Base-by-base conservation (phyloP, 2,888 invertebrate species). In the Drosophila antonietae region DNA sequence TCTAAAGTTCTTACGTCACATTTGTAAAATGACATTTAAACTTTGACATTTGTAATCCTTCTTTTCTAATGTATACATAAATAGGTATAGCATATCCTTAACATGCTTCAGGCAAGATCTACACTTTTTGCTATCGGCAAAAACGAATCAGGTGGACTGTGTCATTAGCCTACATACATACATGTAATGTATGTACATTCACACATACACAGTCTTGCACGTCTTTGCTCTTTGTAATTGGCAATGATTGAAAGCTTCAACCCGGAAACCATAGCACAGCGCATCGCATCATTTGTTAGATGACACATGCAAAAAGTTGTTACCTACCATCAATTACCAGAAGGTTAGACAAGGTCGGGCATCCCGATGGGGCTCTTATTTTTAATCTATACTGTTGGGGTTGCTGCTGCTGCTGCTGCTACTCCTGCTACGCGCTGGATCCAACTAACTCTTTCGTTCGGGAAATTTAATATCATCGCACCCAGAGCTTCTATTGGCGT, bases 401-500 rank as follows among this genome's bases (percentile, higher is more conserved):
- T 56, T 62, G 73, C 46, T 28, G 23, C 23, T 18, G n/a, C 33
- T 49, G 33, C 51, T 49, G 18, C 49, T 58, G 18, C 18, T 43
- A 5, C 18, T 12, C 2, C 44, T 12, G 18, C 44, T 20, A 6
- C 18, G 43, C 14, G 23, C 46, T 46, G 46, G 39, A 49, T 41
- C 53, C 41, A 59, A 33, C 52, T 57, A 58, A 41, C 58, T 58
- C 71, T 69, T 68, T 64, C 49, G 28, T 20, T 64, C 23, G 59
- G 37, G 88, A 83, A 86, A 85, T 88, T 88, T 86, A 85, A 85
- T 85, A 85, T 83, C 75, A 73, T 68, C 73, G 71, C 46, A 58
- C 20, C 39, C 33, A 37, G 28, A 57, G 52, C 35, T 68, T 55
- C 47, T 60, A 44, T 44, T 57, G 68, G 68, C 63, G 71, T 73